phyloP scores from a whole-genome alignment of 2,797 vertebrate genomes.

The Scolopax bukidnonensis region DNA sequence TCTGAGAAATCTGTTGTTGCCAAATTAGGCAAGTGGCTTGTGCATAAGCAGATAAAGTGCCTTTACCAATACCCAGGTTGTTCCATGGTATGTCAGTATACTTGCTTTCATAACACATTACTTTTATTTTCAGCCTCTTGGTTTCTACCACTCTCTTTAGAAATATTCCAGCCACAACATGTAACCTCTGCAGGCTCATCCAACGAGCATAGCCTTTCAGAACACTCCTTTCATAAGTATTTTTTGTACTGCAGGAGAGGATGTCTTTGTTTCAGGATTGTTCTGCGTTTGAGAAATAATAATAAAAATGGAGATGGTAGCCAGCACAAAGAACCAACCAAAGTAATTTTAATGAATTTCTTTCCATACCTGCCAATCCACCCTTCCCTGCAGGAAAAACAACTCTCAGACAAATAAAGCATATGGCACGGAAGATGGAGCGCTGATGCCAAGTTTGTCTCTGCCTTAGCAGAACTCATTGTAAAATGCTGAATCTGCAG shows the following conservation, averaged over 20 bases:
- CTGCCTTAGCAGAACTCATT: background rate
- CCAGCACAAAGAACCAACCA: background rate
- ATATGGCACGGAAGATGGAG: slow-evolving; percentile 21
- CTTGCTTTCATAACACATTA: background rate
- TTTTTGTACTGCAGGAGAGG: background rate
- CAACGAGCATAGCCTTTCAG: background rate
- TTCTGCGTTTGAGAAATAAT: slow-evolving; percentile 27
- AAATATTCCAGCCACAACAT: background rate
- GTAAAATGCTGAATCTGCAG: slow-evolving; percentile 49
- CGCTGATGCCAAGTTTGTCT: slow-evolving; percentile 14
- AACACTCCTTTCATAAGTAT: background rate
- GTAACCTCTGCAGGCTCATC: background rate
- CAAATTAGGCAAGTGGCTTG: slow-evolving; percentile 18
- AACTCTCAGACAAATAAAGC: background rate
- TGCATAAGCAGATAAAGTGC: background rate
- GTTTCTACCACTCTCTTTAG: background rate
- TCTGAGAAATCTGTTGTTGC: background rate
- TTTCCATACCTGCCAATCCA: slow-evolving; percentile 46
- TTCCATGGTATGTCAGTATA: background rate
- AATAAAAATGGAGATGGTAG: background rate
- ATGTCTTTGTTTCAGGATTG: slow-evolving; percentile 5
- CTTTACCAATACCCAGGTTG: background rate
- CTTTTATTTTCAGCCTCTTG: slow-evolving; percentile 4
- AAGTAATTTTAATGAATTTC: slow-evolving; percentile 45
- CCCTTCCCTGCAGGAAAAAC: slow-evolving; percentile 56